These are phyloP conservation scores for Netelia fuscicornis DNA, from an alignment of 2,888 invertebrate species.

Conservation along the genomic window DNA sequence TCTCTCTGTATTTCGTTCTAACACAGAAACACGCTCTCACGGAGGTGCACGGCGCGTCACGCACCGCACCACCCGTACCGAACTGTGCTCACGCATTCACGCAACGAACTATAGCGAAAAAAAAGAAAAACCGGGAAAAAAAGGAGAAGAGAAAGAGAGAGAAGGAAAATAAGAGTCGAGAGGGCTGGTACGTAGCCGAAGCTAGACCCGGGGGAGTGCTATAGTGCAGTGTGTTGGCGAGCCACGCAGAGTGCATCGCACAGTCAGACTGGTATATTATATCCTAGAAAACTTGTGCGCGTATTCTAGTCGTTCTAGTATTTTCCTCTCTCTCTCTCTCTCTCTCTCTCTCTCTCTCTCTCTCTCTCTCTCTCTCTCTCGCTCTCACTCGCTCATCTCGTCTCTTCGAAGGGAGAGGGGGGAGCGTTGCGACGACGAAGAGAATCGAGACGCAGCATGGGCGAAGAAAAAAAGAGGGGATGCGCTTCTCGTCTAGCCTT, in stretches of 20 bases:
- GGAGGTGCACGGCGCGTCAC: constrained; percentile 57
- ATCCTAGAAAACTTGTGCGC: constrained; percentile 40
- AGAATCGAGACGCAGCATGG: constrained; percentile 44
- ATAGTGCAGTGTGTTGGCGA: constrained; percentile 10
- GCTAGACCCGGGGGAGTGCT: background rate
- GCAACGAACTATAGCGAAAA: constrained; percentile 33
- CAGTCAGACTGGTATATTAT: constrained; percentile 11
- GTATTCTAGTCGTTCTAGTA: background rate
- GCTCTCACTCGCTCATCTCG: background rate
- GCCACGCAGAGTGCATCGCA: constrained; percentile 39
- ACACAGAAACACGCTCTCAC: constrained; percentile 7
- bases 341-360: too few species aligned
- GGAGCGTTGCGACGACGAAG: constrained; percentile 30
- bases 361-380: background rate
- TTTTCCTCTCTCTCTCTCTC: constrained; percentile 3
- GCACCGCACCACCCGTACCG: constrained; percentile 52
- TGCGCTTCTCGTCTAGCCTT: constrained; percentile 72
- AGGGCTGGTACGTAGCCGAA: constrained; percentile 42
- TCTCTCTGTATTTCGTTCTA: constrained; percentile 18
- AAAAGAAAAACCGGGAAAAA: constrained; percentile 9
- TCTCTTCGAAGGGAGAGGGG: constrained; percentile 17
- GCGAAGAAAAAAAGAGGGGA: constrained; percentile 64
- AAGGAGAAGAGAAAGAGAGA: constrained; percentile 7
- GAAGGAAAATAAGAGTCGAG: constrained; percentile 10
- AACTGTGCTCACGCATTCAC: constrained; percentile 37